Base-by-base conservation (phyloP, 2,888 invertebrate species). In the Thelaira solivaga region DNA sequence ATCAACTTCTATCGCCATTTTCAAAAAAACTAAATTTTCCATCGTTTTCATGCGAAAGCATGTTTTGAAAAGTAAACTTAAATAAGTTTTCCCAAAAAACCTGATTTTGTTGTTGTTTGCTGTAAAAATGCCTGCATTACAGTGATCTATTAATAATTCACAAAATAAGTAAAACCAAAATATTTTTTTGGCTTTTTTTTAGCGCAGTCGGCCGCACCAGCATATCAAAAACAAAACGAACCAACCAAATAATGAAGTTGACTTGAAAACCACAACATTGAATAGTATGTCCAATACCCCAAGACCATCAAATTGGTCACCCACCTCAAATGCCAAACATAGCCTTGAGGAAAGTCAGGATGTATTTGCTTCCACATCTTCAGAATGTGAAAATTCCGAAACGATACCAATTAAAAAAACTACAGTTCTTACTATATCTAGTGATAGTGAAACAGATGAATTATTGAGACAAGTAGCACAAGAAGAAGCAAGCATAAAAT, bases 201-300 rank as follows among this genome's bases (percentile, higher is more conserved):
- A 83, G 83, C 76, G 65, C 79, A 83, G 83, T 65, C 82, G 61
- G 72, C 64, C 31, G 51, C 10, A 61, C 29, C 41, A 64, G 59
- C 5, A 18, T 24, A 36, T 51, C 45, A 57, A 59, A 72, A 68
- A 49, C 65, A 36, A 68, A 73, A 47, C 18, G 71, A 59, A 16
- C 16, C 57, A 51, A 49, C 34, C 26, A 74, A 79, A 78, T 72
- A 76, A 53, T 55, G 55, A 68, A 47, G 62, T 73, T 62, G 68
- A 68, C 16, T 16, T 16, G 69, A 57, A 72, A 55, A 57, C 61
- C 13, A 68, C 65, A 76, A 67, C 67, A 59, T 73, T 74, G 61
- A 74, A 69, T 78, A 74, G 74, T 65, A 78, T 71, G 53, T 49
- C 74, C 78, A 65, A 61, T 65, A 74, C 74, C 74, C 78, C 65